Evolutionary conservation across 2,797 vertebrate genomes (phyloP), one percentile per base, ranked within the genome.

Genomic region (Champsocephalus esox): DNA sequence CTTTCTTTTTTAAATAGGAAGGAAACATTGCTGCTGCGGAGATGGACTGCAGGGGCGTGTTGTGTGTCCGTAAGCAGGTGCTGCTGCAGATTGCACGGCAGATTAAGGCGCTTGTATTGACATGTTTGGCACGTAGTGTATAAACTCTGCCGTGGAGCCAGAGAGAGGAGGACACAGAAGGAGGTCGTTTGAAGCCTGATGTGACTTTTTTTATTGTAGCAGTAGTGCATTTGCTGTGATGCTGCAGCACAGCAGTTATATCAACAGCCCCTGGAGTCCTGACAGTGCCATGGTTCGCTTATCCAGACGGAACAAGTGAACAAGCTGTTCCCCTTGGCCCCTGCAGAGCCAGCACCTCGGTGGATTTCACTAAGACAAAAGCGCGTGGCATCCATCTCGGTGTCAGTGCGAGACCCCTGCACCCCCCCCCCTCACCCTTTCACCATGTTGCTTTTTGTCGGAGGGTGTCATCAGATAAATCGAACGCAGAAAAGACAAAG

Each of bases 11-110:
- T 9, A 38, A 66, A 73, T 73, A 72, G 85, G 79, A 91, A 84
- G 87, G 88, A 92, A 93, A 77, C 87, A 6, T 75, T 84, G 75
- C 87, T 67, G 86, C 81, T 80, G 80, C 62, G 21, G 73, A 83
- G 85, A 88, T 79, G 83, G 86, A 75, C 77, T 75, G 77, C 86
- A 79, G 87, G 85, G 88, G 77, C 87, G 86, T 89, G 89, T 87
- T 77, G 77, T 90, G 93, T 89, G 94, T 90, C 88, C 87, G 76
- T 69, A 86, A 90, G 77, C 92, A 94, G 92, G 90, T 94, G 93
- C 89, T 85, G 51, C 86, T 91, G 87, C 91, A 92, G 91, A 92
- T 93, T 19, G 79, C 77, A 84, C 19, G 55, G 67, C 50, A 73
- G 89, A 94, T 92, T 92, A 92, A 78, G 88, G 83, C 85, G 81